Evolutionary conservation across 2,888 invertebrate genomes (phyloP).

Genomic region (Lepetodrilus schrolli): DNA sequence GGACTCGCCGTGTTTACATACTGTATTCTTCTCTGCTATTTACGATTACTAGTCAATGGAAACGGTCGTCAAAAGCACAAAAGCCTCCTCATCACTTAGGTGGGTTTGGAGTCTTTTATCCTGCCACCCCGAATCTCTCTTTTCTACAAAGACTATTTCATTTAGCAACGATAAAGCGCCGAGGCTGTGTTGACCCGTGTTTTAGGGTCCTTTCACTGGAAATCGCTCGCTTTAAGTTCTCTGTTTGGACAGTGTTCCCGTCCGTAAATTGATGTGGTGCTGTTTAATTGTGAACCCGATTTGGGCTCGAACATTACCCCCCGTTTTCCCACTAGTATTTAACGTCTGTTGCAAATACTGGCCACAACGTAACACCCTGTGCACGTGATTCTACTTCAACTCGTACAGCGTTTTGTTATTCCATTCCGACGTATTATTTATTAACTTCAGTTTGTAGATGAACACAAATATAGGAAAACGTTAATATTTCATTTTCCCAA

Average conservation of each 20-base stretch:
- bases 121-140: not conserved
- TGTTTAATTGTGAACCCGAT: not conserved
- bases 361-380: too few relatives aligned
- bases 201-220: not conserved
- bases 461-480: too few relatives aligned
- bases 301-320: too few relatives aligned
- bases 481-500: too few relatives aligned
- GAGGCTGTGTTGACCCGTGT: not conserved
- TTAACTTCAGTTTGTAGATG: too few relatives aligned
- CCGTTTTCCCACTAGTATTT: too few relatives aligned
- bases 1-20: not conserved
- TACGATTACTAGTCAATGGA: constrained; percentile 1
- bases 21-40: constrained; percentile 9
- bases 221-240: not conserved
- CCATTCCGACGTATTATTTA: too few relatives aligned
- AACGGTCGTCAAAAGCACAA: not conserved
- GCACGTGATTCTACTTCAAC: too few relatives aligned
- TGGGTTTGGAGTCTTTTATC: not conserved
- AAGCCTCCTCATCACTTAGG: constrained; percentile 6
- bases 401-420: too few relatives aligned
- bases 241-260: not conserved
- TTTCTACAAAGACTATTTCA: constrained; percentile 5
- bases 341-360: too few relatives aligned
- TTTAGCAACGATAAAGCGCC: not conserved
- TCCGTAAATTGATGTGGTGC: not conserved